Evolutionary conservation across 2,797 vertebrate species (phyloP).

Genomic region (Pangasius larnaudii): DNA sequence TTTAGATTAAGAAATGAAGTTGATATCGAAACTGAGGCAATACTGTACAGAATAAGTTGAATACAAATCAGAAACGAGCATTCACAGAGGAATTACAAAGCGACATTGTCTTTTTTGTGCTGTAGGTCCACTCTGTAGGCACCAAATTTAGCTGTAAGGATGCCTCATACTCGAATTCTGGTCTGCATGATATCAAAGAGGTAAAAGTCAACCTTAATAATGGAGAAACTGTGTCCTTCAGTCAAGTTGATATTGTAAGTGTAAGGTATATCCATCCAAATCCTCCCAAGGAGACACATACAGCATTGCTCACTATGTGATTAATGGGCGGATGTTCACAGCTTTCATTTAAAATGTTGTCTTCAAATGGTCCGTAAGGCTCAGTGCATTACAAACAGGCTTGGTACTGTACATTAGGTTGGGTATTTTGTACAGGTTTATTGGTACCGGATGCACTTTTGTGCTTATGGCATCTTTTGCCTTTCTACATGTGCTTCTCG

Average conservation of each 20-base stretch:
- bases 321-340: conserved; percentile 65
- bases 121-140: conserved; percentile 56
- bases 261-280: conserved; percentile 50
- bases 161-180: conserved; percentile 61
- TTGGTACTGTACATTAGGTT: conserved; percentile 22
- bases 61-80: conserved; percentile 64
- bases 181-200: conserved; percentile 48
- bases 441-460: conserved; percentile 32
- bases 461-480: conserved; percentile 32
- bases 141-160: conserved; percentile 38
- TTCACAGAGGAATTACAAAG: conserved; percentile 69
- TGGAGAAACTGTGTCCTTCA: conserved; percentile 46
- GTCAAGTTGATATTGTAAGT: conserved; percentile 45
- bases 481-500: conserved; percentile 41
- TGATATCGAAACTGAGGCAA: conserved; percentile 73
- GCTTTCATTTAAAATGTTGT: conserved; percentile 63
- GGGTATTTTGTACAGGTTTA: conserved; percentile 41
- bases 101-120: conserved; percentile 33
- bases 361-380: conserved; percentile 73
- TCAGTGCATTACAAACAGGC: conserved; percentile 70
- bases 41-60: conserved; percentile 69
- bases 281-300: conserved; percentile 55
- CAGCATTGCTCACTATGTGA: conserved; percentile 62
- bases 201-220: conserved; percentile 51
- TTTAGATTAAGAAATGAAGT: conserved; percentile 82